A percentile compares a stretch with the other conserved stretches of the same genome.
phyloP scores from a whole-genome alignment of 1,140 invertebrate genomes.

The Brachionus angularis region DNA sequence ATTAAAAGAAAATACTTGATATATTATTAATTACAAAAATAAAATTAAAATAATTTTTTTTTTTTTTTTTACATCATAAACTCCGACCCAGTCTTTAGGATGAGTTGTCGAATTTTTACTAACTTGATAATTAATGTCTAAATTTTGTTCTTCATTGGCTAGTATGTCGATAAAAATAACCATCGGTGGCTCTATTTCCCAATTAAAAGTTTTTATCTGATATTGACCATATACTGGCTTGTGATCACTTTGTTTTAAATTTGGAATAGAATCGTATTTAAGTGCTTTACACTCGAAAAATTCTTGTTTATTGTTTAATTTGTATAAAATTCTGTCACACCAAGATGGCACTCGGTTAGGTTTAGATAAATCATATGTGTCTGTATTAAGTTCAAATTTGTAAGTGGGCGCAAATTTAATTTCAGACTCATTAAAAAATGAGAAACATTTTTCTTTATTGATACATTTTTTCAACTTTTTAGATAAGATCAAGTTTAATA shows the following conservation, averaged over 20 bases:
- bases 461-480: constrained; percentile 21
- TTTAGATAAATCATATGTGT: constrained; percentile 32
- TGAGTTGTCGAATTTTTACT: background rate
- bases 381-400: constrained; percentile 20
- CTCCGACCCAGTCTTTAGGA: constrained; percentile 8
- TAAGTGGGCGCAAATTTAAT: constrained; percentile 33
- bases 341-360: constrained; percentile 16
- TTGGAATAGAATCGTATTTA: constrained; percentile 3
- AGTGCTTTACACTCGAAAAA: background rate
- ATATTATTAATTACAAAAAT: background rate
- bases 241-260: constrained; percentile 39
- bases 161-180: background rate
- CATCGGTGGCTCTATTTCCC: background rate
- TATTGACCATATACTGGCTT: constrained; percentile 10
- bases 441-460: constrained; percentile 40
- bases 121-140: constrained; percentile 13
- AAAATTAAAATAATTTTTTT: no score
- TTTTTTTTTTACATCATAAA: constrained; percentile 41
- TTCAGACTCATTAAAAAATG: constrained; percentile 18
- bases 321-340: constrained; percentile 34
- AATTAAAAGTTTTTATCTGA: constrained; percentile 15
- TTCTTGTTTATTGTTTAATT: background rate
- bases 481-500: no score
- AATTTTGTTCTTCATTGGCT: constrained; percentile 9
- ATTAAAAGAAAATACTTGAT: background rate